Base-by-base conservation (phyloP, 1,140 invertebrate genomes). In the Zaprionus africanus region DNA sequence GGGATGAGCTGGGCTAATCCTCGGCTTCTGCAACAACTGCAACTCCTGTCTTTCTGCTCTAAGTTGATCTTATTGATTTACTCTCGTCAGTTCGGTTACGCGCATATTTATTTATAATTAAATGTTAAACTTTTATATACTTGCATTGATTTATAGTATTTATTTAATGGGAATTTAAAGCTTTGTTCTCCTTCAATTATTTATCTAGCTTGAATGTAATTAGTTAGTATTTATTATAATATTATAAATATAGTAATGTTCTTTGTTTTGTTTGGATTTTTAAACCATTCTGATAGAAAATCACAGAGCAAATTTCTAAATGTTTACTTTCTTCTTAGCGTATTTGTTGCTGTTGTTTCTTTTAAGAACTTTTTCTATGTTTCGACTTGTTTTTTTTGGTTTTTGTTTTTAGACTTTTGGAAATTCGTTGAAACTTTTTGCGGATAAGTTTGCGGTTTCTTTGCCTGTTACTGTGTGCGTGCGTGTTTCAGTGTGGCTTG, bases 211-310 rank as follows among this genome's bases (percentile, higher is more conserved):
- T 60, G 70, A 79, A 76, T 73, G 76, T 67, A 64, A 54, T 72
- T 90, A 68, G 62, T 79, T 79, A 80, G 66, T 87, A 82, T 83
- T 87, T 87, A 76, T 87, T 87, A 78, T 87, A 75, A 69, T 87
- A 76, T 87, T 87, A 78, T 87, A 75, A 69, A 82, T 81, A 78
- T 61, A 73, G 60, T 72, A 72, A 72, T 73, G 65, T 70, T 65
- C 54, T 38, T 72, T 34, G 11, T 17, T 88, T 84, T 78, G 78
- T 70, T 76, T 74, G 74, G 81, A 88, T 81, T 87, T 81, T 70
- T 90, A 90, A 90, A 90, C 85, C 85, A 77, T 90, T 90, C 86
- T 73, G 85, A 90, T 85, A 90, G 85, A 90, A 90, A 90, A 90
- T 90, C 85, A 90, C 85, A 90, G 84, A 87, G 84, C 81, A 88